Percentiles rank a stretch among this genome's conserved stretches.
Evolutionary conservation across 1,140 invertebrate genomes (phyloP).

Genomic region (Drosophila pallidifrons): DNA sequence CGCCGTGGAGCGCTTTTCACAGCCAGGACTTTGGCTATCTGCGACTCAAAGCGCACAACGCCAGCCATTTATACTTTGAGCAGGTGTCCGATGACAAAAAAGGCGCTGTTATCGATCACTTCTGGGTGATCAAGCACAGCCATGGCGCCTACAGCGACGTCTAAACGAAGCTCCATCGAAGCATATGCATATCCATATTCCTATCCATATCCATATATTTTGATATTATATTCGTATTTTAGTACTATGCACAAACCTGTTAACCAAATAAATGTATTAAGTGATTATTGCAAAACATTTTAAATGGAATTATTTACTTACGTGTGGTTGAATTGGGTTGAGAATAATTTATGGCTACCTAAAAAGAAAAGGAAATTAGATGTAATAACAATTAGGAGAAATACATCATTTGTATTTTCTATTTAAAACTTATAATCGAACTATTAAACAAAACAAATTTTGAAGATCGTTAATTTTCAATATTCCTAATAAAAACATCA

Average conservation of each 20-base stretch:
- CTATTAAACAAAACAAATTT: no score
- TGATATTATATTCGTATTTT: not conserved
- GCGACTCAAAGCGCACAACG: conserved; percentile 91
- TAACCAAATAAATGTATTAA: conserved; percentile 11
- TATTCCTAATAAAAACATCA: no score
- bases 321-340: no score
- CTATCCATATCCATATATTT: not conserved
- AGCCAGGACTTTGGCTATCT: conserved; percentile 95
- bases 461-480: no score
- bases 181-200: not conserved
- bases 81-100: conserved; percentile 94
- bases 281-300: not conserved
- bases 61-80: conserved; percentile 95
- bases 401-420: no score
- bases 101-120: conserved; percentile 90
- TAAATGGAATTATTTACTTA: not conserved
- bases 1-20: conserved; percentile 78
- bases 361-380: no score
- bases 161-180: not conserved
- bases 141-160: conserved; percentile 81
- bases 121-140: conserved; percentile 91
- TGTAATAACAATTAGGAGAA: no score
- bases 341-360: no score
- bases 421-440: no score
- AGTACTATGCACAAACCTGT: not conserved